phyloP scores from a whole-genome alignment of 2,797 vertebrate species.

The Phrynocephalus vlangalii region DNA sequence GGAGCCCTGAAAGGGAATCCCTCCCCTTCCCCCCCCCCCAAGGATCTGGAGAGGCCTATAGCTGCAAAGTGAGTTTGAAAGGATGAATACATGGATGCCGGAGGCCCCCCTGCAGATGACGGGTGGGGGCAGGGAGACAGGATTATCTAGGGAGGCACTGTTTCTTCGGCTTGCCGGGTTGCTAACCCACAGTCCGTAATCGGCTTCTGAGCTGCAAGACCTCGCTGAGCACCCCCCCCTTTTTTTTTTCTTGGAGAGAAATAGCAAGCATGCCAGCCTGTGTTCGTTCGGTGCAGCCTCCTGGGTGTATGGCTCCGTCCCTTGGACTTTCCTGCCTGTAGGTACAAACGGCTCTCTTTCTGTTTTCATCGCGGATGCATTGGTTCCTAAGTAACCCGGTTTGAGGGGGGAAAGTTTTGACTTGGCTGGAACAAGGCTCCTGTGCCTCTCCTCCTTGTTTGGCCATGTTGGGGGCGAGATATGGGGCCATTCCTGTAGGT shows the following conservation, averaged over 20 bases:
- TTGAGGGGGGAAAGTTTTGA: rapidly evolving
- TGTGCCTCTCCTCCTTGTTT: not conserved
- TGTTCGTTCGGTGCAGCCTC: not conserved
- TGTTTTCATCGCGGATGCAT: too few relatives aligned
- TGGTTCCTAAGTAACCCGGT: not conserved
- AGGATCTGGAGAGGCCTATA: not conserved
- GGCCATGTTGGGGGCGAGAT: not conserved
- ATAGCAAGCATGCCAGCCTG: constrained; percentile 54
- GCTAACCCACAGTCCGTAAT: constrained; percentile 54
- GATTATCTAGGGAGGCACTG: constrained; percentile 53
- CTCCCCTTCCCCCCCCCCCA: not conserved
- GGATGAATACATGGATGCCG: constrained; percentile 50
- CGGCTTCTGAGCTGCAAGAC: not conserved
- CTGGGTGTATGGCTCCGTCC: not conserved
- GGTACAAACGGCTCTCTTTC: constrained; percentile 33
- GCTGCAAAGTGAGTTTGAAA: rapidly evolving
- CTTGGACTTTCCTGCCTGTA: constrained; percentile 55
- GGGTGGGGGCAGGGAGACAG: constrained; percentile 21
- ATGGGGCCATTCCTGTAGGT: too few relatives aligned
- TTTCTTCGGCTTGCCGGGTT: constrained; percentile 24
- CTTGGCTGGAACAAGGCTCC: too few relatives aligned
- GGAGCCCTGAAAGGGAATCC: too few relatives aligned
- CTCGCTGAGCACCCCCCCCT: rapidly evolving
- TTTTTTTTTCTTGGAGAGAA: not conserved
- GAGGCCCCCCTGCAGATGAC: constrained; percentile 45